Base-by-base conservation (phyloP, 2,113 vertebrate species). In the Planiliza haematocheilus region DNA sequence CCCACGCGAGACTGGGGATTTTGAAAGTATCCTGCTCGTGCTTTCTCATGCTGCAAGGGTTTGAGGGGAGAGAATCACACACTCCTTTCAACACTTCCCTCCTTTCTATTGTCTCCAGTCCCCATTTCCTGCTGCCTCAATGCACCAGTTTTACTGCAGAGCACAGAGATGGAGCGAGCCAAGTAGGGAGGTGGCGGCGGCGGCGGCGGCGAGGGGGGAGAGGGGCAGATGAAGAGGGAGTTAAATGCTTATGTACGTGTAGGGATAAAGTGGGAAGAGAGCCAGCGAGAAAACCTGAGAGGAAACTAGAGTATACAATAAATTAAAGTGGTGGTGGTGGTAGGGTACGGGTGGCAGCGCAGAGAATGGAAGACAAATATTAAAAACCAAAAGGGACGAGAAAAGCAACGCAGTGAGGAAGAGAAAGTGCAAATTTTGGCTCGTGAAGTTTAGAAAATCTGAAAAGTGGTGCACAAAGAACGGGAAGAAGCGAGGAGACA, bases 81-180 rank as follows among this genome's bases (percentile, higher is more conserved):
- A 77, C 72, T 67, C 62, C 64, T 41, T 52, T 64, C 62, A 64
- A 17, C 64, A 71, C 69, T 78, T 89, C 83, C 70, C 79, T 88
- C 73, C 62, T 62, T 89, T 89, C 91, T 87, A 92, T 93, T 93
- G 92, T 93, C 85, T 93, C 79, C 60, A 78, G 79, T 81, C 81
- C 85, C 80, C 82, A 79, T 88, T 90, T 89, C 84, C 84, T 81
- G 81, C 88, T 90, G 88, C 87, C 89, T 92, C 89, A 90, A 90
- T 93, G 92, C 91, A 85, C 85, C 91, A 92, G 79, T 91, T 93
- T 93, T 93, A 85, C 92, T 92, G 91, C 92, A 93, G 89, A 92
- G 89, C 83, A 71, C 85, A 89, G 85, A 90, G 90, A 84, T 84
- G 83, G 78, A 84, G 91, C 14, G 81, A 87, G 86, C 79, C 81